Base-by-base conservation (phyloP, 2,888 invertebrate species). In the Oscheius myriophilus region DNA sequence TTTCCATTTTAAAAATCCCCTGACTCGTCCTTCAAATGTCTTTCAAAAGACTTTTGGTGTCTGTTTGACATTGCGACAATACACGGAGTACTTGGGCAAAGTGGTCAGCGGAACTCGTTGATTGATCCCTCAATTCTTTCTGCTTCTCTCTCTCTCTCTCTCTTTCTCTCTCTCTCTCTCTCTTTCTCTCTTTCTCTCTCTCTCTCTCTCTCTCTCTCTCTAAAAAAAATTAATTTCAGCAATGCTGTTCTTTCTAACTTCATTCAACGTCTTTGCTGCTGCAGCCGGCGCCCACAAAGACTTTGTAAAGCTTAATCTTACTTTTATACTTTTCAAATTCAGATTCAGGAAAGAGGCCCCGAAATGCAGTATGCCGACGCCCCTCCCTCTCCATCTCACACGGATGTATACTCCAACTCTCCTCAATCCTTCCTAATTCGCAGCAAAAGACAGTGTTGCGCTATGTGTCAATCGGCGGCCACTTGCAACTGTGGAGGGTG, bases 391-490 rank as follows among this genome's bases (percentile, higher is more conserved):
- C 61, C 61, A 0, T 61, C 46, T 18, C 49, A 61, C 18, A 46
- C 61, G 2, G 61, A 33, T 39, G 9, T 6, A 33, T 33, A 6
- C 9, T 33, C 33, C 33, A 33, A 33, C 9, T 33, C 33, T 33
- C 33, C 33, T 3, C 33, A 33, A 9, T 49, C 49, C 2, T 21
- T 49, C 9, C n/a, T 49, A 9, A 18, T 52, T 41, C 54, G 80
- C n/a, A 67, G 72, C 0, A 77, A 78, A 49, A 66, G 80, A 55
- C 80, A 80, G 70, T 80, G 80, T 58, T 80, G 80, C 64, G 71
- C 75, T n/a, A 73, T 75, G 75, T 80, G 80, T 49, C 67, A 55
- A 39, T 66, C 70, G 26, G 49, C 64, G 21, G 73, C 68, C 18
- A 68, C 70, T 63, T 81, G 81, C 69, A 76, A 76, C 42, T 79